Evolutionary conservation across 2,113 vertebrate genomes (phyloP).

Genomic region (Vulpes vulpes): DNA sequence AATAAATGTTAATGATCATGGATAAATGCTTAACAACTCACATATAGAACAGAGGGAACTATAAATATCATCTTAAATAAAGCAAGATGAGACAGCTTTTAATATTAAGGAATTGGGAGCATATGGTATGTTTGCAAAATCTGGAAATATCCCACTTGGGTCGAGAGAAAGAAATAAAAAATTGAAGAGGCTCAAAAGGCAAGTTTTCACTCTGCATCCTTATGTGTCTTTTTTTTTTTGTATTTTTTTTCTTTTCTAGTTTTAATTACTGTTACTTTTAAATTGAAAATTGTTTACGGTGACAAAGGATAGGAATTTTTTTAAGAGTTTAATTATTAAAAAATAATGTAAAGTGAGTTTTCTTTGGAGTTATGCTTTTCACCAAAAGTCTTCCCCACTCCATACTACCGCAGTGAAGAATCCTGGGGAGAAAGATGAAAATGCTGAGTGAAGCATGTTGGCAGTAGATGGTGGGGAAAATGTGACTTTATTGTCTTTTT

Average conservation of each 20-base stretch:
- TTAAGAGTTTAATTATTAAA: background rate
- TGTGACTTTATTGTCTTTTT: background rate
- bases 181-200: background rate
- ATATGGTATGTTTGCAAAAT: conserved; percentile 69
- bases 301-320: background rate
- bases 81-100: conserved; percentile 67
- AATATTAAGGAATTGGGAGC: conserved; percentile 70
- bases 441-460: background rate
- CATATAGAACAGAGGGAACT: conserved; percentile 59
- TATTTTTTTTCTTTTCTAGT: background rate
- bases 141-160: conserved; percentile 27
- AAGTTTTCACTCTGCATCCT: background rate
- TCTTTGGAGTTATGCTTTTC: background rate
- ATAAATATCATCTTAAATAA: conserved; percentile 74
- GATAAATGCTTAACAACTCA: conserved; percentile 54
- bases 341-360: background rate
- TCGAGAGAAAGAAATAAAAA: conserved; percentile 42
- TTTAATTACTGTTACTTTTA: background rate
- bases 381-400: background rate
- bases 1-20: conserved; percentile 60
- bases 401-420: background rate
- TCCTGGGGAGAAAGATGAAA: background rate
- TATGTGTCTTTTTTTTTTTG: background rate
- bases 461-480: background rate
- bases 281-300: background rate